Conservation (phyloP, 2,797 vertebrate genomes). For the Rhynchonycteris naso region DNA sequence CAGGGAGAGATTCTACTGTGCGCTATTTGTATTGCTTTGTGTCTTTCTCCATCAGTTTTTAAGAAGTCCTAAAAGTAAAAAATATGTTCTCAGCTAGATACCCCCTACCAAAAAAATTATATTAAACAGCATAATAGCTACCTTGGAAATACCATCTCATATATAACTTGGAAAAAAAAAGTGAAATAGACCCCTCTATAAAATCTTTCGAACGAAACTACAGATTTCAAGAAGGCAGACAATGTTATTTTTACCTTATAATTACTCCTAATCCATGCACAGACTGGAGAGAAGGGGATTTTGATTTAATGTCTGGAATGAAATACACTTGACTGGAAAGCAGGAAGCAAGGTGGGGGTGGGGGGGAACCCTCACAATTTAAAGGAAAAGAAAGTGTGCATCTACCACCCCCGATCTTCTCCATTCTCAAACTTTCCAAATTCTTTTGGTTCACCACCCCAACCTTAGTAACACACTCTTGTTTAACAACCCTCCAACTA, state of each 20-base stretch:
- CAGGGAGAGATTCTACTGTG: not conserved
- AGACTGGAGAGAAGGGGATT: not conserved
- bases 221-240: constrained; percentile 7
- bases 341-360: not conserved
- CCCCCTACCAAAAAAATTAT: not conserved
- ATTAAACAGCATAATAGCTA: not conserved
- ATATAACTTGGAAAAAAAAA: not conserved
- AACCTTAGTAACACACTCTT: not conserved
- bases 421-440: constrained; percentile 44
- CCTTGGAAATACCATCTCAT: constrained; percentile 51
- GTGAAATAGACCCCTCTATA: not conserved
- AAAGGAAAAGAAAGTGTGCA: constrained; percentile 48
- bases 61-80: not conserved
- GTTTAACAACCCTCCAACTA: not conserved
- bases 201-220: constrained; percentile 57
- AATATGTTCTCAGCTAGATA: not conserved
- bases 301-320: constrained; percentile 59
- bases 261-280: constrained; percentile 41
- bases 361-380: not conserved
- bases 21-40: not conserved
- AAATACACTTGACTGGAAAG: constrained; percentile 27
- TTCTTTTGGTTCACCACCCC: constrained; percentile 70
- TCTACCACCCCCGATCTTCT: not conserved
- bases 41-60: not conserved
- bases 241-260: constrained; percentile 59